Percentiles rank a stretch among this genome's conserved stretches.
phyloP scores from a whole-genome alignment of 2,113 vertebrate genomes.

The Brachyhypopomus gauderio region DNA sequence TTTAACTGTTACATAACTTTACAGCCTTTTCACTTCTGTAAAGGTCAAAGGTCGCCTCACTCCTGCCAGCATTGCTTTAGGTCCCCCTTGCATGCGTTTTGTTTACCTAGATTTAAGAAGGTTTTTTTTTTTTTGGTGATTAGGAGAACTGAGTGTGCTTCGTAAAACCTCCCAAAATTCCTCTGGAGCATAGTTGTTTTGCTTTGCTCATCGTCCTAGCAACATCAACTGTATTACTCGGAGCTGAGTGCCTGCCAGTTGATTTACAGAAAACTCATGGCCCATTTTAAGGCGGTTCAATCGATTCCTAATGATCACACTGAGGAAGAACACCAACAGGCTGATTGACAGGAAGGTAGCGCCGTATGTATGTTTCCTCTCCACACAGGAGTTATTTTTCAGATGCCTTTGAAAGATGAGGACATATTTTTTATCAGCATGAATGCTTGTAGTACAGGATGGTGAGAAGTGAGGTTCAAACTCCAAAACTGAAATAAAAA shows the following conservation, averaged over 20 bases:
- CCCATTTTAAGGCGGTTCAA: background rate
- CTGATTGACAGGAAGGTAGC: too few species aligned
- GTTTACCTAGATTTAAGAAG: background rate
- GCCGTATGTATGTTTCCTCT: background rate
- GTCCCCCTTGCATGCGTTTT: background rate
- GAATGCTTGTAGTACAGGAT: background rate
- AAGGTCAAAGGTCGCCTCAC: background rate
- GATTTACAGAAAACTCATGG: background rate
- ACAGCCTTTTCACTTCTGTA: background rate
- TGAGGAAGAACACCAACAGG: too few species aligned
- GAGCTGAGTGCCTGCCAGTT: constrained; percentile 21
- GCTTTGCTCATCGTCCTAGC: background rate
- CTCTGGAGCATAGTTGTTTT: background rate
- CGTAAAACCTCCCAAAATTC: background rate
- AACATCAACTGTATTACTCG: background rate
- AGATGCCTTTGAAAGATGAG: constrained; percentile 39
- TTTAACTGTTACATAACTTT: background rate
- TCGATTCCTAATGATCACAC: background rate
- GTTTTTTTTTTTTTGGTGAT: background rate
- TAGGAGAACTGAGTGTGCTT: background rate
- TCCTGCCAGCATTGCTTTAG: too few species aligned
- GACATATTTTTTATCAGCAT: constrained; percentile 44
- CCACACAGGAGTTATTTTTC: constrained; percentile 30
- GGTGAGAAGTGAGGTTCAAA: constrained; percentile 13
- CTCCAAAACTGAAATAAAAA: constrained; percentile 38